Conservation (phyloP, 1,140 invertebrate genomes). For the Dendrolimus kikuchii region DNA sequence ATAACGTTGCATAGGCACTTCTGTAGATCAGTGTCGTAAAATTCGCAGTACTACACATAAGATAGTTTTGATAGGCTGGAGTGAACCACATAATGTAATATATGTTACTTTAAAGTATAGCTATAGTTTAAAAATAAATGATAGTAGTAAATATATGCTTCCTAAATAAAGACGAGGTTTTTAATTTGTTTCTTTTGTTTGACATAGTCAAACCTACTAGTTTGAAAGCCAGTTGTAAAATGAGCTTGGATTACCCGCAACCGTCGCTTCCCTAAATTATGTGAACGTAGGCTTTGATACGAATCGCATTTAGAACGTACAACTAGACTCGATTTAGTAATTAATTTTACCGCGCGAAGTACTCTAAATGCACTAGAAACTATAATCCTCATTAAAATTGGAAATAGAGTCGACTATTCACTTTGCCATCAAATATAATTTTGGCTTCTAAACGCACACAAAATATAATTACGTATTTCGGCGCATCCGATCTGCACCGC, state of each 20-base stretch:
- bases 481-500: slow-evolving; percentile 30
- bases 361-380: slow-evolving; percentile 68
- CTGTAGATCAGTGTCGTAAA: too few relatives aligned
- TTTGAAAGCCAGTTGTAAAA: slow-evolving; percentile 6
- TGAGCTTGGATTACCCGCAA: slow-evolving; percentile 17
- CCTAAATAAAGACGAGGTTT: too few relatives aligned
- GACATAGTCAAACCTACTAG: too few relatives aligned
- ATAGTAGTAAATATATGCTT: too few relatives aligned
- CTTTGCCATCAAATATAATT: slow-evolving; percentile 66
- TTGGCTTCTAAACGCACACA: slow-evolving; percentile 52
- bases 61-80: too few relatives aligned
- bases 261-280: slow-evolving; percentile 25
- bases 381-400: slow-evolving; percentile 70
- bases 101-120: too few relatives aligned
- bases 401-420: slow-evolving; percentile 63
- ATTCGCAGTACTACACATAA: too few relatives aligned
- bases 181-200: too few relatives aligned
- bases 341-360: slow-evolving; percentile 69
- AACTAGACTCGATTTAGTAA: slow-evolving; percentile 65
- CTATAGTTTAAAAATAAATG: too few relatives aligned
- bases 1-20: too few relatives aligned
- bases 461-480: slow-evolving; percentile 56
- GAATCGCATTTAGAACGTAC: slow-evolving; percentile 43
- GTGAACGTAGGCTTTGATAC: slow-evolving; percentile 36
- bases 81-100: too few relatives aligned